These are phyloP conservation scores for Ctenopoma kingsleyae DNA, from an alignment of 2,797 vertebrate species.

Conservation along the genomic window DNA sequence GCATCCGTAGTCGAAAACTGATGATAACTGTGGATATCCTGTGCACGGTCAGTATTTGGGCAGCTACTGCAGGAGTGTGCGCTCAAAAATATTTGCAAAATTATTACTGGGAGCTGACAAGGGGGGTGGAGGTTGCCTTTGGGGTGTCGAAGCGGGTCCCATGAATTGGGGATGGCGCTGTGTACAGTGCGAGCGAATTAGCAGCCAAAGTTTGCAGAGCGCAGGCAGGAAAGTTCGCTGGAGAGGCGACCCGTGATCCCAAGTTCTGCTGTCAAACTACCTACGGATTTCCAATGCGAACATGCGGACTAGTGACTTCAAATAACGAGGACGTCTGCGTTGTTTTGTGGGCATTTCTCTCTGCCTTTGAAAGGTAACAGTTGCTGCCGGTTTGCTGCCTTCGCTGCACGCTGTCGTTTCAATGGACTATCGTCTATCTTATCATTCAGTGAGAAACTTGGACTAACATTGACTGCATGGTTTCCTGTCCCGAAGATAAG, in stretches of 20 bases:
- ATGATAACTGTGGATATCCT: slow-evolving; percentile 35
- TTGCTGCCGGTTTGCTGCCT: slow-evolving; percentile 58
- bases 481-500: slow-evolving; percentile 50
- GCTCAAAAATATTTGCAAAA: slow-evolving; percentile 48
- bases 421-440: slow-evolving; percentile 65
- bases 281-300: slow-evolving; percentile 53
- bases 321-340: slow-evolving; percentile 31
- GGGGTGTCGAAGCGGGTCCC: slow-evolving; percentile 79
- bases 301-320: slow-evolving; percentile 51
- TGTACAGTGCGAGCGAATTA: slow-evolving; percentile 81
- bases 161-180: slow-evolving; percentile 85
- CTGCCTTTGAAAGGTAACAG: slow-evolving; percentile 45
- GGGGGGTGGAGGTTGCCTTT: slow-evolving; percentile 71
- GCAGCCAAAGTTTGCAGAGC: slow-evolving; percentile 85
- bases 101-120: slow-evolving; percentile 43
- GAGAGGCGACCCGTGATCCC: slow-evolving; percentile 65
- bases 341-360: slow-evolving; percentile 32
- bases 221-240: slow-evolving; percentile 75
- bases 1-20: not conserved
- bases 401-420: slow-evolving; percentile 65
- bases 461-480: slow-evolving; percentile 53
- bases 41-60: slow-evolving; percentile 11
- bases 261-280: slow-evolving; percentile 55
- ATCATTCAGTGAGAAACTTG: slow-evolving; percentile 69
- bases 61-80: slow-evolving; percentile 43